Base-by-base conservation (phyloP, 2,797 vertebrate species). In the Tokudaia tokunoshimensis region DNA sequence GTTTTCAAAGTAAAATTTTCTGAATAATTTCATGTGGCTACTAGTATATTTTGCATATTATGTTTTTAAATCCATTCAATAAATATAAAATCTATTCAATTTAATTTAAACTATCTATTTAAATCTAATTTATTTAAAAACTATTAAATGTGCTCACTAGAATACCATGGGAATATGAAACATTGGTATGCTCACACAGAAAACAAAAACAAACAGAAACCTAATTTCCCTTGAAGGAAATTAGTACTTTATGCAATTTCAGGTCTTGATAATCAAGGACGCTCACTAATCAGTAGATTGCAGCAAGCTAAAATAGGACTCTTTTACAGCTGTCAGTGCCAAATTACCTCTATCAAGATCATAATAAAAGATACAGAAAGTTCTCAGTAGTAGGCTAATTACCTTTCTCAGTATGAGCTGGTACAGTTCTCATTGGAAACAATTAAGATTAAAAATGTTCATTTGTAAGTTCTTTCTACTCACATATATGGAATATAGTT, bases 301-400 rank as follows among this genome's bases (percentile, higher is more conserved):
- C 89, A 98, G 92, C 50, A 92, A 97, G 24, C 63, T 95, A 97
- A 98, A 97, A 52, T 20, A 91, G 29, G 75, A 98, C 96, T 97
- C 47, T 98, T 98, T 97, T 81, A 95, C 92, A 63, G 44, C 19
- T 97, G 75, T 94, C 78, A 93, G 17, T 96, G 90, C 84, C 84
- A 81, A 92, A 95, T 92, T 97, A 95, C 82, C 79, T 97, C 94
- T 97, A 92, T 91, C 83, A 97, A 83, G 86, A 95, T 96, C 80
- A 96, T 63, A 97, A 67, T 79, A 96, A 97, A 93, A 92, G 93
- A 97, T 93, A 96, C 17, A 81, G 15, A 95, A 74, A 96, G 2
- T 86, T 91, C 93, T 94, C 89, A 84, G 85, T 95, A 92, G 94
- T 95, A 96, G 55, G 72, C 91, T 98, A 97, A 98, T 98, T 98